Base-by-base conservation (phyloP, 2,797 vertebrate genomes). In the Gadopsis bispinosus region DNA sequence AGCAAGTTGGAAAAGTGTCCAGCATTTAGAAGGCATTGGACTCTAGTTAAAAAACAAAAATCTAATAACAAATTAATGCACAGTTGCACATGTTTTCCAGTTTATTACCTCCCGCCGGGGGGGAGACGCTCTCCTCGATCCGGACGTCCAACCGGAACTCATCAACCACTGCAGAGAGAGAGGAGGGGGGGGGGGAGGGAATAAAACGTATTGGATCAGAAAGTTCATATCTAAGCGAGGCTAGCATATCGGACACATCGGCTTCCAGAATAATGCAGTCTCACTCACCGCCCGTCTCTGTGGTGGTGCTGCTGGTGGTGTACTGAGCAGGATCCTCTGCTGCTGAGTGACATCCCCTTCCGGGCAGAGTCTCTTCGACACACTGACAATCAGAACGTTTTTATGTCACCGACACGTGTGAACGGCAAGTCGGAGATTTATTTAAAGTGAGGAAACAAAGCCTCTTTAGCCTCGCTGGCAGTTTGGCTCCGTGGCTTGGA, bases 131-230 rank as follows among this genome's bases (percentile, higher is more conserved):
- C 87, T 94, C 94, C 90, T 95, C 92, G 35, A 95, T 92, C 64
- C 88, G 88, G 31, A 96, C 83, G 59, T 95, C 94, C 63, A 96
- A 3, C 50, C 70, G 89, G 85, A 95, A 84, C 86, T 95, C 95
- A 54, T 93, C 86, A 0, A 91, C 58, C 35, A 33, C 94, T 94
- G 66, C 60, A 70, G 68, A 76, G 48, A 55, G 35, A 51, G 50
- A 13, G 50, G 1, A 7, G 4, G 3, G 16, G 31, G n/a, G 51
- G 9, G 26, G 26, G 26, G 26, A 26, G 26, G 26, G 31, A 7
- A 29, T 5, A 6, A 7, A 26, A 11, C 17, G 14, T 3, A 17
- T 31, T 20, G 3, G n/a, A 19, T 47, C 17, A 19, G 41, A 9
- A 6, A 16, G 19, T n/a, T 20, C 47, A 48, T 10, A 19, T 48